Conservation (phyloP, 2,888 invertebrate species). For the Vanessa cardui region DNA sequence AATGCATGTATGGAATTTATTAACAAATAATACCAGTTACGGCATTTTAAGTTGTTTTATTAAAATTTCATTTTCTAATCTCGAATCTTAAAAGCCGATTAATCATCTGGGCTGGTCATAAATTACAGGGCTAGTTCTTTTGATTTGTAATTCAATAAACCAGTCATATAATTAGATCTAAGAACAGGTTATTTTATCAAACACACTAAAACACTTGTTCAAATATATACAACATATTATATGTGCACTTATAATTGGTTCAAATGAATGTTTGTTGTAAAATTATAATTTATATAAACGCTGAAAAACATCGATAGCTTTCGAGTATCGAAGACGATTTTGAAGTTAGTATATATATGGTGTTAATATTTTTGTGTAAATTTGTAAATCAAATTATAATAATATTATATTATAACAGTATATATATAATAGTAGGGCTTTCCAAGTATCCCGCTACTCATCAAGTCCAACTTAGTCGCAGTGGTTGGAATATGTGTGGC, state of each 20-base stretch:
- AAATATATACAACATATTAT: constrained; percentile 24
- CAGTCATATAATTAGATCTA: constrained; percentile 30
- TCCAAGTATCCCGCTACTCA: no score
- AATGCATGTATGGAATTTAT: no score
- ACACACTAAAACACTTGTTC: constrained; percentile 30
- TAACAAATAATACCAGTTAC: neutral
- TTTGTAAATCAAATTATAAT: no score
- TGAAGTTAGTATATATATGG: no score
- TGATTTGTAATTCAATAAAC: constrained; percentile 36
- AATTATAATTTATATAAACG: neutral
- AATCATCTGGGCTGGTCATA: constrained; percentile 22
- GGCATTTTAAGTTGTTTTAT: neutral
- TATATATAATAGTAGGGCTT: no score
- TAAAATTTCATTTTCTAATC: constrained; percentile 19
- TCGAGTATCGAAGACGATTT: neutral
- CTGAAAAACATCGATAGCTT: constrained; percentile 7
- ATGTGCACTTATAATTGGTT: constrained; percentile 6
- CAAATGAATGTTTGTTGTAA: neutral
- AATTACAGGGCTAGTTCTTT: constrained; percentile 22
- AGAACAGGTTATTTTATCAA: constrained; percentile 22
- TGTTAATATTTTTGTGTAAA: no score
- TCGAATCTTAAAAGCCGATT: constrained; percentile 22
- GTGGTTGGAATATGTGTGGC: no score
- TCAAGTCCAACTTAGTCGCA: no score
- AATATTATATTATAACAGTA: no score